Conservation (phyloP, 2,797 vertebrate genomes). For the Sebastes steindachneri region DNA sequence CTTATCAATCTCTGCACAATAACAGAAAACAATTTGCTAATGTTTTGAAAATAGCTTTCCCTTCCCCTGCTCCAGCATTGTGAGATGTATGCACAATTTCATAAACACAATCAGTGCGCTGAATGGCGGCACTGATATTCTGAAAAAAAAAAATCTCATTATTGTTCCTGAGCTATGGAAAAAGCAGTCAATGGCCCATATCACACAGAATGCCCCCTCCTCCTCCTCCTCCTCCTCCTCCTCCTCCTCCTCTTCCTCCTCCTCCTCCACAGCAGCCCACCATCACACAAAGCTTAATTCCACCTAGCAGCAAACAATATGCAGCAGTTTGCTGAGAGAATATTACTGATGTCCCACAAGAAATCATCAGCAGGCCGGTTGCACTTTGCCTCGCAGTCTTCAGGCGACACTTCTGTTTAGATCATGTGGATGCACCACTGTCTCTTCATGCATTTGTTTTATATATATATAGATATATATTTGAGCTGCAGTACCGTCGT, state of each 20-base stretch:
- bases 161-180: conserved; percentile 85
- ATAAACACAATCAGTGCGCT: conserved; percentile 83
- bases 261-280: conserved; percentile 60
- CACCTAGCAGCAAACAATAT: conserved; percentile 79
- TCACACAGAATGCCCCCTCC: conserved; percentile 76
- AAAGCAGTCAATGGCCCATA: conserved; percentile 86
- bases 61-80: conserved; percentile 73
- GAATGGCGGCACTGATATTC: conserved; percentile 84
- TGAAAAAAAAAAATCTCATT: conserved; percentile 77
- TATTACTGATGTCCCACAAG: conserved; percentile 77
- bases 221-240: not conserved
- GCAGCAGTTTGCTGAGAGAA: conserved; percentile 74
- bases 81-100: conserved; percentile 85
- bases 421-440: not conserved
- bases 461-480: not conserved
- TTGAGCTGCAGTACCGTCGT: not conserved
- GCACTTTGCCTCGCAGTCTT: conserved; percentile 13
- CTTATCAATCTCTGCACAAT: conserved; percentile 84
- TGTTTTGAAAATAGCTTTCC: conserved; percentile 84
- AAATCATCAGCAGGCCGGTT: conserved; percentile 48
- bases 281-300: conserved; percentile 80
- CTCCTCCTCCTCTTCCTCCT: conserved; percentile 40
- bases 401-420: not conserved
- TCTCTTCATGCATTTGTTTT: not conserved
- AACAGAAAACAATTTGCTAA: conserved; percentile 86